A percentile compares a stretch with the other conserved stretches of the same genome.
These are phyloP conservation scores for Oxyura jamaicensis DNA, from an alignment of 2,113 vertebrate genomes.

Conservation along the genomic window DNA sequence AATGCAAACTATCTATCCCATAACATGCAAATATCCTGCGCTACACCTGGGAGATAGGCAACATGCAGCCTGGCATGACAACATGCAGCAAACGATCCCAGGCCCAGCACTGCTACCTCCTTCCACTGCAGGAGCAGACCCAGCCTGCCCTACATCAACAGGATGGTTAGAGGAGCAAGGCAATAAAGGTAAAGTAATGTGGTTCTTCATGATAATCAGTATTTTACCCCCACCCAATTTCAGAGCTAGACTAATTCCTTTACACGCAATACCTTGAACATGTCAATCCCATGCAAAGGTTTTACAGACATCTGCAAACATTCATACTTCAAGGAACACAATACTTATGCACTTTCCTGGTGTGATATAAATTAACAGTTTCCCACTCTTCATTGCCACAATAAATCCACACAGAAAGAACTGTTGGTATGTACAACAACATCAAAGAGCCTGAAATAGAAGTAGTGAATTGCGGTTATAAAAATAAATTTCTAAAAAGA, in stretches of 20 bases:
- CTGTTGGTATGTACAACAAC: slow-evolving; percentile 63
- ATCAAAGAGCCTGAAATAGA: slow-evolving; percentile 64
- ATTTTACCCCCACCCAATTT: background rate
- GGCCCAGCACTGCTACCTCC: background rate
- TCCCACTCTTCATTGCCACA: slow-evolving; percentile 57
- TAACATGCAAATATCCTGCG: rapidly evolving
- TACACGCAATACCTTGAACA: background rate
- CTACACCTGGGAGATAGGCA: background rate
- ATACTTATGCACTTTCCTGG: slow-evolving; percentile 41
- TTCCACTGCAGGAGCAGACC: background rate
- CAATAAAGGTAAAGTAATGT: background rate
- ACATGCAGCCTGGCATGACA: background rate
- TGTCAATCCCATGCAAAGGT: background rate
- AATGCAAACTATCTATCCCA: background rate
- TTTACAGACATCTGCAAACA: slow-evolving; percentile 25
- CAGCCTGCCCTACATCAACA: background rate
- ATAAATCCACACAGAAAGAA: slow-evolving; percentile 63
- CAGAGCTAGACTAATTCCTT: background rate
- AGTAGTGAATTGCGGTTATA: slow-evolving; percentile 65
- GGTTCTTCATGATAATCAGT: background rate
- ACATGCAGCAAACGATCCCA: background rate
- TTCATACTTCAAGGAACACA: slow-evolving; percentile 27
- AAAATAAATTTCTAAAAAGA: slow-evolving; percentile 79
- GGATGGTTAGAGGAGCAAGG: background rate
- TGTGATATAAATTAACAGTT: slow-evolving; percentile 69